phyloP scores from a whole-genome alignment of 2,113 vertebrate species.

The Ovibos moschatus region DNA sequence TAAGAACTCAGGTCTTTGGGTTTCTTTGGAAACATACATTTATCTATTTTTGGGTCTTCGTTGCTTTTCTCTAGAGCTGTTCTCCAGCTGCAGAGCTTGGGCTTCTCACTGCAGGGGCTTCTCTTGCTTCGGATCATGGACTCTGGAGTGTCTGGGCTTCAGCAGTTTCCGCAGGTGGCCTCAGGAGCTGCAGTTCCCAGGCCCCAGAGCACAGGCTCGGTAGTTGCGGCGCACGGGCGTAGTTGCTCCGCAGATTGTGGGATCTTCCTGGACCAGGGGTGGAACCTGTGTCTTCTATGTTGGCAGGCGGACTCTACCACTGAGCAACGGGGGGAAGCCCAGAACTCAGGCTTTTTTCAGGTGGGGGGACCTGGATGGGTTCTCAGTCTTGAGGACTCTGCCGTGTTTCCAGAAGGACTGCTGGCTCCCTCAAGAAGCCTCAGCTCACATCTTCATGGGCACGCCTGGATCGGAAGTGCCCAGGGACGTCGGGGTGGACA shows the following conservation, averaged over 20 bases:
- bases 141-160: not conserved
- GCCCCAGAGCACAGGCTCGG: not conserved
- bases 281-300: not conserved
- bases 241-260: not conserved
- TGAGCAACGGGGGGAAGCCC: not conserved
- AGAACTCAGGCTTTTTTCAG: not conserved
- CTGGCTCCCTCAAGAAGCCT: slow-evolving; percentile 87
- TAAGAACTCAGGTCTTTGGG: not conserved
- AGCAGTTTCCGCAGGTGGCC: not conserved
- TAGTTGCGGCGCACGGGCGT: rapidly evolving
- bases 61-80: not conserved
- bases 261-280: not conserved
- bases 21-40: not conserved
- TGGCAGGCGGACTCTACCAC: not conserved
- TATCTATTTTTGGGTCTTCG: not conserved
- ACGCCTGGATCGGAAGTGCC: slow-evolving; percentile 85
- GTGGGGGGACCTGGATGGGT: too few relatives aligned
- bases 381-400: not conserved
- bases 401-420: slow-evolving; percentile 78
- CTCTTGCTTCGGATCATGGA: not conserved
- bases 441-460: slow-evolving; percentile 85
- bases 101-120: not conserved
- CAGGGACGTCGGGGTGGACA: slow-evolving; percentile 87
- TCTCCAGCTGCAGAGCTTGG: not conserved
- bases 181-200: not conserved